Evolutionary conservation across 2,797 vertebrate species (phyloP).

Genomic region (Buphagus erythrorhynchus): DNA sequence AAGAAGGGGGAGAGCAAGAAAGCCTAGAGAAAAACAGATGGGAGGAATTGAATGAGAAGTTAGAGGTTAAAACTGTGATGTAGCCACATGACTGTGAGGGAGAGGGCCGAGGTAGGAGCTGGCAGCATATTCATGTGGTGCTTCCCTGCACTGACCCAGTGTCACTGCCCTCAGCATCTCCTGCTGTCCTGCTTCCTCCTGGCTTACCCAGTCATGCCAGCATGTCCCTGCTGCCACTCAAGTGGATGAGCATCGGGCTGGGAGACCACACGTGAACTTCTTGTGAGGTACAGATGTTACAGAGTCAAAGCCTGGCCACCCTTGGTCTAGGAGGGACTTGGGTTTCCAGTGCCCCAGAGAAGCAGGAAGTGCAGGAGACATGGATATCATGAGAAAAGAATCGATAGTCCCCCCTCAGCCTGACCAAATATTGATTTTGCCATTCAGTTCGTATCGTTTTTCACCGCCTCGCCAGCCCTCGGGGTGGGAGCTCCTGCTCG

Average conservation of each 20-base stretch:
- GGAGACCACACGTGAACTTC: constrained; percentile 59
- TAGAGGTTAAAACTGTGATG: not conserved
- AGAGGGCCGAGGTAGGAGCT: not conserved
- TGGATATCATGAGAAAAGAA: constrained; percentile 68
- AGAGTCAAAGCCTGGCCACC: constrained; percentile 61
- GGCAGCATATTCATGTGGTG: not conserved
- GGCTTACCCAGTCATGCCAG: not conserved
- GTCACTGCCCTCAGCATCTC: not conserved
- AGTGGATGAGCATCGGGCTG: rapidly evolving
- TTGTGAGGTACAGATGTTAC: constrained; percentile 68
- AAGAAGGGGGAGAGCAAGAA: not conserved
- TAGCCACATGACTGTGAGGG: not conserved
- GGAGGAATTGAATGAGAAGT: not conserved
- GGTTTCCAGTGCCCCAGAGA: constrained; percentile 55
- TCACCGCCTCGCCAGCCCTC: not conserved
- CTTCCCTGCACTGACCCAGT: not conserved
- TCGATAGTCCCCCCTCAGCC: constrained; percentile 47
- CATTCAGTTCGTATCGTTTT: constrained; percentile 32
- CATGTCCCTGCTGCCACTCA: constrained; percentile 38
- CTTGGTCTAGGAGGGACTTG: constrained; percentile 60
- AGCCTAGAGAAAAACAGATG: not conserved
- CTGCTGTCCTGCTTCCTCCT: constrained; percentile 20
- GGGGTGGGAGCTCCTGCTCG: not conserved
- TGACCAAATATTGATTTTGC: constrained; percentile 72
- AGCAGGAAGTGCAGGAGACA: constrained; percentile 69